These are phyloP conservation scores for Anthopleura sola DNA, from an alignment of 64 coral and sea anemone genomes.

Conservation along the genomic window DNA sequence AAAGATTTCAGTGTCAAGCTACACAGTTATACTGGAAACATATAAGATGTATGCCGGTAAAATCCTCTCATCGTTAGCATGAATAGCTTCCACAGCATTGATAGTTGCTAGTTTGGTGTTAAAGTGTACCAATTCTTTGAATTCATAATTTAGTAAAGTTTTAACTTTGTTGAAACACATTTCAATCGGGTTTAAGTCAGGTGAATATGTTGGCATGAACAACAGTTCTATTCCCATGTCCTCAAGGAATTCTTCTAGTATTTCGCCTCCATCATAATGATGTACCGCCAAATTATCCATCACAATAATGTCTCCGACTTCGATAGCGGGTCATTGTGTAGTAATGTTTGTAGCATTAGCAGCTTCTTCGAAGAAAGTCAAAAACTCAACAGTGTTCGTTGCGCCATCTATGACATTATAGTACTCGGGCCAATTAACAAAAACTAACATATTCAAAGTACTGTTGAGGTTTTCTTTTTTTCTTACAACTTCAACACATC, in stretches of 20 bases:
- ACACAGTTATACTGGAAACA: no score
- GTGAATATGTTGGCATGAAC: conserved; percentile 29
- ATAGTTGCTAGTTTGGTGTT: neutral
- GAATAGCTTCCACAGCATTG: neutral
- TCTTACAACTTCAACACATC: neutral
- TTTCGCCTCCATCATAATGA: conserved; percentile 35
- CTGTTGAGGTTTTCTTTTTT: conserved; percentile 5
- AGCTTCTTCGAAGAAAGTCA: conserved; percentile 17
- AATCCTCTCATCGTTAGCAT: no score
- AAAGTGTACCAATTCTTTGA: neutral
- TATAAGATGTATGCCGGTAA: no score
- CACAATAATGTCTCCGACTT: conserved; percentile 33
- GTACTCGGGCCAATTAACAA: conserved; percentile 7
- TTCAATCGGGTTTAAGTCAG: conserved; percentile 49
- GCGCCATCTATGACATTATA: conserved; percentile 3
- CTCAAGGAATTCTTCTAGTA: conserved; percentile 22
- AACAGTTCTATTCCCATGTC: conserved; percentile 42
- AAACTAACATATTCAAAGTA: conserved; percentile 28
- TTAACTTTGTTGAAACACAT: conserved; percentile 32
- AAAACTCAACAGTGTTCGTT: conserved; percentile 16
- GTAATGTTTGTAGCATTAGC: neutral
- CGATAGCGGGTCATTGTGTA: neutral
- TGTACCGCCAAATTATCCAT: conserved; percentile 51
- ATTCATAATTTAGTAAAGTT: conserved; percentile 23
- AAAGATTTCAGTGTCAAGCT: no score